Conservation (phyloP, 2,888 invertebrate genomes). For the Formica aserva region DNA sequence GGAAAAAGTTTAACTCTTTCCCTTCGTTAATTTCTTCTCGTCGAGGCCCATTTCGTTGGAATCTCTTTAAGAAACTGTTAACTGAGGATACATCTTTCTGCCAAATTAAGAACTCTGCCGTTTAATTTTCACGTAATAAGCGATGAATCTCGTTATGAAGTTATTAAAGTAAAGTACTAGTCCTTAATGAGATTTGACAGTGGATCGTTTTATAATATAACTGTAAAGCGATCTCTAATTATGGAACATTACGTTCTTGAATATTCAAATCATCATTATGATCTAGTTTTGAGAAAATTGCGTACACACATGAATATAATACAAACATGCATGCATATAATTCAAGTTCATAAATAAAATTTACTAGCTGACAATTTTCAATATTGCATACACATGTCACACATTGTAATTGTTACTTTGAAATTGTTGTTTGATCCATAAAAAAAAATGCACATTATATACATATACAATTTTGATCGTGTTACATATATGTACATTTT, state of each 20-base stretch:
- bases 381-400: background rate
- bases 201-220: background rate
- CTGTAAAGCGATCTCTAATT: background rate
- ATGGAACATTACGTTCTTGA: background rate
- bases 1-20: background rate
- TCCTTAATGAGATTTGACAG: background rate
- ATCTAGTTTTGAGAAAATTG: background rate
- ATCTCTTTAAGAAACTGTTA: slow-evolving; percentile 9
- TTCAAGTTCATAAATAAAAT: slow-evolving; percentile 1
- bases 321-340: background rate
- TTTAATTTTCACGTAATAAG: slow-evolving; percentile 59
- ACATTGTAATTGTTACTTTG: background rate
- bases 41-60: slow-evolving; percentile 9
- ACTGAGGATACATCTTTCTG: background rate
- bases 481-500: background rate
- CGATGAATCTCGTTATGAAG: slow-evolving; percentile 28
- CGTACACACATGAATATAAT: background rate
- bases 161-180: background rate
- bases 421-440: background rate
- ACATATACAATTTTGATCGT: no score
- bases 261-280: background rate
- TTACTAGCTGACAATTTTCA: background rate
- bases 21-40: slow-evolving; percentile 43
- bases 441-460: background rate
- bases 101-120: slow-evolving; percentile 50